These are phyloP conservation scores for Nymphalis urticae DNA, from an alignment of 2,888 invertebrate species.

Conservation along the genomic window DNA sequence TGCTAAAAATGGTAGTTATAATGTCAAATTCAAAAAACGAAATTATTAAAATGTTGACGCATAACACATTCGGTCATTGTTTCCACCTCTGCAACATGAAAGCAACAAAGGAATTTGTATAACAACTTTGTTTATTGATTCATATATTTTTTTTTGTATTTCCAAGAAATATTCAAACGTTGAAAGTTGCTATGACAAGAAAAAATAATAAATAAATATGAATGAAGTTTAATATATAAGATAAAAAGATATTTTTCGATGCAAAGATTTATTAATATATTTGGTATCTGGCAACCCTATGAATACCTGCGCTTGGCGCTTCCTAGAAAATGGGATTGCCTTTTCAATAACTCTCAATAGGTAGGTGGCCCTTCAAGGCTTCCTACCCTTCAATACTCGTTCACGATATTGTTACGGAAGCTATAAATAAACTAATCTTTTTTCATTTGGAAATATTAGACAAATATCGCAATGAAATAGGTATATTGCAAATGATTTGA, in stretches of 20 bases:
- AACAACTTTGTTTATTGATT: no score
- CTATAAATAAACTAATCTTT: conserved; percentile 7
- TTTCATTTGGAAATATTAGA: not conserved
- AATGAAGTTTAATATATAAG: not conserved
- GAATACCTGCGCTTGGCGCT: conserved; percentile 29
- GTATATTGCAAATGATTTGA: no score
- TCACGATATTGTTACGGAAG: conserved; percentile 19
- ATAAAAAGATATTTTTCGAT: not conserved
- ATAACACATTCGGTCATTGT: no score
- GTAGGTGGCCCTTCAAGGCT: conserved; percentile 22
- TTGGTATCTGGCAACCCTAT: conserved; percentile 15
- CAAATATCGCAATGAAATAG: not conserved
- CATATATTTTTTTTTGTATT: no score
- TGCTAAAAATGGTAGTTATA: no score
- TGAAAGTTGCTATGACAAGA: no score
- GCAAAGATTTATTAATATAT: not conserved
- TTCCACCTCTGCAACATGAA: no score
- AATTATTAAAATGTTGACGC: no score
- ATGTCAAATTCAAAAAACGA: no score
- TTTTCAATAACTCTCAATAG: conserved; percentile 25
- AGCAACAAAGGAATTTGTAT: no score
- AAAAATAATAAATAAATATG: not conserved
- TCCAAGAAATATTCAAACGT: no score
- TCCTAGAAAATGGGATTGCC: conserved; percentile 34
- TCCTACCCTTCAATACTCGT: conserved; percentile 19